Base-by-base conservation (phyloP, 2,888 invertebrate genomes). In the Eupithecia insigniata region DNA sequence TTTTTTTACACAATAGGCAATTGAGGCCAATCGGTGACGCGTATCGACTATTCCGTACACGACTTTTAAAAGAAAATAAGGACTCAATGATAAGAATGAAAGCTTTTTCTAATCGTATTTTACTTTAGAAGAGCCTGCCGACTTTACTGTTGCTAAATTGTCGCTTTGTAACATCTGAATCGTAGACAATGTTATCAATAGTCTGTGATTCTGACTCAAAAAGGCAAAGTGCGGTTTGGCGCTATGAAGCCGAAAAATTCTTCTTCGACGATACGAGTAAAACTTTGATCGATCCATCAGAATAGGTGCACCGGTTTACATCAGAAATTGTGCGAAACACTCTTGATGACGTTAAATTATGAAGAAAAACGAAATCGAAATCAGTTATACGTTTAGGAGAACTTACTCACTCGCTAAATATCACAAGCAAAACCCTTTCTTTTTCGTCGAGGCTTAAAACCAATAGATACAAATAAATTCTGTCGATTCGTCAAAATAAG, bases 1-100 rank as follows among this genome's bases (percentile, higher is more conserved):
- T 76, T 75, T 76, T n/a, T 75, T 70, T 67, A 76, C 73, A 79
- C 78, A 78, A 78, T 77, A 71, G 76, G 30, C 55, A 76, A 78
- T 79, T 77, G 73, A 66, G 78, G 76, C 58, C 67, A 65, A 36
- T 61, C 64, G 73, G 30, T 70, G 36, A 46, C 72, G 43, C 70
- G 73, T 78, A 76, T 76, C 75, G 75, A 73, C 46, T 69, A 74
- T 71, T 72, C 73, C 2, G 30, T 58, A 14, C 67, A n/a, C 34
- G 66, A 73, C 72, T 74, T 76, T 76, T 28, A 75, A 73, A 43
- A 64, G 66, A 66, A 73, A 72, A 73, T 67, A 43, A 64, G 73
- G 51, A 71, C 66, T 26, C 22, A 22, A 32, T 32, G 74, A 69
- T 67, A 46, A 61, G 34, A 65, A 28, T 18, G 39, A 39, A 58